Evolutionary conservation across 1,140 invertebrate species (phyloP).

Genomic region (Heterodera carotae): DNA sequence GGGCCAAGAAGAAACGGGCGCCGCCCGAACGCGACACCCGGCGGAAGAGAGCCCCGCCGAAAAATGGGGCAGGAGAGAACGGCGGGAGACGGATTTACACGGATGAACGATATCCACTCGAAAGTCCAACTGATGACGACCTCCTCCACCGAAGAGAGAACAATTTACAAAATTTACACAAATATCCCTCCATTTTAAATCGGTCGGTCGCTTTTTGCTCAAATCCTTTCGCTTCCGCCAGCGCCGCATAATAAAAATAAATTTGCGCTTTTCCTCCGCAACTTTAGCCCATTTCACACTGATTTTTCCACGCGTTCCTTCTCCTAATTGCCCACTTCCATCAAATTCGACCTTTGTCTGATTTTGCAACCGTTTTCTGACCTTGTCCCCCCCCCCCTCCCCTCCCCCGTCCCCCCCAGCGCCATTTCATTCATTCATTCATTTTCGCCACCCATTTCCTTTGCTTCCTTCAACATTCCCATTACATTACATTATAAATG

Average conservation of each 20-base stretch:
- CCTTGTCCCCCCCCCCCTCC: slow-evolving; percentile 2
- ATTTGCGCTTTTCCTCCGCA: background rate
- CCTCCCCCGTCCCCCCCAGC: background rate
- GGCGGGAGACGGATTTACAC: background rate
- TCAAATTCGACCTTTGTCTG: background rate
- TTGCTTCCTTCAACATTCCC: no score
- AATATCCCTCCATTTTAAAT: background rate
- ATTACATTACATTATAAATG: background rate
- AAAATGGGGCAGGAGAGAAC: background rate
- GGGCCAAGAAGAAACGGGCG: background rate
- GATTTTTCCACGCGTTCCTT: background rate
- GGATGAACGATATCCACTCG: no score
- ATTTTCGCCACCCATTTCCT: background rate
- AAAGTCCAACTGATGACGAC: background rate
- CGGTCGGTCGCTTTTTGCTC: slow-evolving; percentile 4
- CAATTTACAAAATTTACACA: background rate
- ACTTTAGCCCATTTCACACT: background rate
- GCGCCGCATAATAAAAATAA: background rate
- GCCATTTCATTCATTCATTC: background rate
- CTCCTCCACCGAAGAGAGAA: background rate
- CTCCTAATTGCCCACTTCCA: background rate
- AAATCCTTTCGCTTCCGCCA: background rate
- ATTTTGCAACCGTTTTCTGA: background rate
- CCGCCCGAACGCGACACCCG: background rate
- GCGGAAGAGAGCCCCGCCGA: background rate